phyloP scores from a whole-genome alignment of 1,140 invertebrate species.

The Wiebesia pumilae region DNA sequence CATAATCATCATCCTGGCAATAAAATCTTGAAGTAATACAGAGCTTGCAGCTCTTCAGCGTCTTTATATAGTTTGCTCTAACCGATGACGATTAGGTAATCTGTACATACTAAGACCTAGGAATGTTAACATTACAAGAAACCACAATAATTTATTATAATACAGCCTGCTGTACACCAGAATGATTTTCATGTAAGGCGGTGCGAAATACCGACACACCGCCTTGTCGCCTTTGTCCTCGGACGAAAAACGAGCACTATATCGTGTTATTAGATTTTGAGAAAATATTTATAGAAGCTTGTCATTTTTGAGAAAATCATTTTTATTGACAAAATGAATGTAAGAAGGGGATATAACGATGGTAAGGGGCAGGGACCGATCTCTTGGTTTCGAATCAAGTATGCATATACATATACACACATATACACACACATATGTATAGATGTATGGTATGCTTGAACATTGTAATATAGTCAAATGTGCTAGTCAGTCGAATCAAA shows the following conservation, averaged over 20 bases:
- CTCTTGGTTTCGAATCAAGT: conserved; percentile 39
- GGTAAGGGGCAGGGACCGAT: conserved; percentile 66
- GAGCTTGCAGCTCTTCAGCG: conserved; percentile 45
- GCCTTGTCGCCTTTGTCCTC: conserved; percentile 33
- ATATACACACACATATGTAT: background rate
- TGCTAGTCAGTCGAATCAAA: conserved; percentile 27
- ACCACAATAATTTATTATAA: conserved; percentile 75
- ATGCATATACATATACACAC: conserved; percentile 18
- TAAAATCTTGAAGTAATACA: conserved; percentile 54
- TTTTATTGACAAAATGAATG: conserved; percentile 66
- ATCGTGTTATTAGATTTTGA: conserved; percentile 50
- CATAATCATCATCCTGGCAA: conserved; percentile 53
- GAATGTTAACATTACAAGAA: conserved; percentile 75
- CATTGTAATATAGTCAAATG: conserved; percentile 9
- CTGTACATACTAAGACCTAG: conserved; percentile 73
- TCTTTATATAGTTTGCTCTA: conserved; percentile 61
- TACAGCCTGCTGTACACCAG: conserved; percentile 74
- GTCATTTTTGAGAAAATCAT: conserved; percentile 59
- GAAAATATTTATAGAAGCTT: conserved; percentile 53
- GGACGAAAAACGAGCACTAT: conserved; percentile 29
- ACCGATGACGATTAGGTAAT: conserved; percentile 67
- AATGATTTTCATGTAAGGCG: conserved; percentile 68
- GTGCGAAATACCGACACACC: conserved; percentile 65
- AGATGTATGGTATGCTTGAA: background rate
- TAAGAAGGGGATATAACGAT: conserved; percentile 66